A percentile compares a stretch with the other conserved stretches of the same genome.
These are phyloP conservation scores for Marmota flaviventris DNA, from an alignment of 2,113 vertebrate genomes.

Conservation along the genomic window DNA sequence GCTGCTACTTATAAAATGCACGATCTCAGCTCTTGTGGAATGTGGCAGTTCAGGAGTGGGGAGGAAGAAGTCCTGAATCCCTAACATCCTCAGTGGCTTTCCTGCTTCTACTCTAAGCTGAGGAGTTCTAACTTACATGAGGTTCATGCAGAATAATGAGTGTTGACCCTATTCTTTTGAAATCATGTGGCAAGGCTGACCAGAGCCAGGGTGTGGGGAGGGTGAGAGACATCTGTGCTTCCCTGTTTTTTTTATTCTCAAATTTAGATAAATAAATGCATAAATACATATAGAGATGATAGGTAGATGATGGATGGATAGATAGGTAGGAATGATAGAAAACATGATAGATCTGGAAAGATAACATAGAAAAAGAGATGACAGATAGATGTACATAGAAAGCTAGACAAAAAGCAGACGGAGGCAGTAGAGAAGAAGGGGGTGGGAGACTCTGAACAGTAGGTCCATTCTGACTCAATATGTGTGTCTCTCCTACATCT, in stretches of 20 bases:
- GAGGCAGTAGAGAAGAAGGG: neutral
- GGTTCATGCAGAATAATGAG: neutral
- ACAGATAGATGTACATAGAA: neutral
- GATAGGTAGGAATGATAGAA: no score
- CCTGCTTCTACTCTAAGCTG: neutral
- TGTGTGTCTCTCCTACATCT: neutral
- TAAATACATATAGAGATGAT: neutral
- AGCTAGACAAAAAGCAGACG: neutral
- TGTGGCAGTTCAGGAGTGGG: neutral
- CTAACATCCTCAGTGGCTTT: neutral
- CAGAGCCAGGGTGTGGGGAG: neutral
- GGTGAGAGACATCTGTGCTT: neutral
- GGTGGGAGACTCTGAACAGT: accelerated
- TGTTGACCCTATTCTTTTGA: neutral
- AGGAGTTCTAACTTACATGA: neutral
- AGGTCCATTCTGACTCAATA: neutral
- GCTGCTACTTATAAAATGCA: neutral
- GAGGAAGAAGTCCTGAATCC: neutral
- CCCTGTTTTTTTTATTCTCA: neutral
- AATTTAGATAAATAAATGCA: neutral
- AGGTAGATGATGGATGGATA: neutral
- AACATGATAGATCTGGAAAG: neutral
- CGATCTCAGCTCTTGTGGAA: neutral
- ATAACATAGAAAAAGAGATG: neutral
- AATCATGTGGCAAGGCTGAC: neutral